A percentile compares a stretch with the other conserved stretches of the same genome.
phyloP scores from a whole-genome alignment of 2,113 vertebrate species.

The Siniperca knerii region DNA sequence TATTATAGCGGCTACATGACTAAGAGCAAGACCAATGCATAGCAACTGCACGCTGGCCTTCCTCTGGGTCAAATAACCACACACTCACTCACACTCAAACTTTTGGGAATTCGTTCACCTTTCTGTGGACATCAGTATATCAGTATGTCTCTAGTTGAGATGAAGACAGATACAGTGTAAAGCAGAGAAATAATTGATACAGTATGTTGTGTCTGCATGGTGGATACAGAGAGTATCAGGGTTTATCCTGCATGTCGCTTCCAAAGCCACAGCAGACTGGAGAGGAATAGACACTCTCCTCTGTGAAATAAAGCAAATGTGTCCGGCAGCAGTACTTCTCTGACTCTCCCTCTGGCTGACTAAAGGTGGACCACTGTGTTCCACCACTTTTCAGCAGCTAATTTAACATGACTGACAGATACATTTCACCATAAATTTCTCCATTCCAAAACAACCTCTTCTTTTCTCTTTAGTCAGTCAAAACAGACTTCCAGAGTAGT shows the following conservation, averaged over 20 bases:
- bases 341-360: slow-evolving; percentile 21
- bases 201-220: not conserved
- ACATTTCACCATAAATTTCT: slow-evolving; percentile 55
- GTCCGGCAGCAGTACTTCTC: slow-evolving; percentile 29
- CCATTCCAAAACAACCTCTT: slow-evolving; percentile 53
- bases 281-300: slow-evolving; percentile 7
- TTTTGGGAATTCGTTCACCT: not conserved
- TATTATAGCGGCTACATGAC: not conserved
- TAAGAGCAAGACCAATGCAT: not conserved
- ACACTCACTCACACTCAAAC: not conserved
- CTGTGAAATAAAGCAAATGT: slow-evolving; percentile 39
- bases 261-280: slow-evolving; percentile 4
- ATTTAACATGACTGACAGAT: slow-evolving; percentile 72
- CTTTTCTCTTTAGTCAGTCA: slow-evolving; percentile 54
- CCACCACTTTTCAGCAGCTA: slow-evolving; percentile 54
- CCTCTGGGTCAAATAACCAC: not conserved
- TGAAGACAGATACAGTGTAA: not conserved
- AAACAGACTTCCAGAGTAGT: slow-evolving; percentile 44
- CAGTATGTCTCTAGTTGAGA: not conserved
- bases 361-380: slow-evolving; percentile 43
- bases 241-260: not conserved
- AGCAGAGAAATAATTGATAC: too few species aligned
- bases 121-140: not conserved
- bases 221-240: not conserved
- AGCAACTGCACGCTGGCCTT: not conserved